Evolutionary conservation across 2,113 vertebrate species (phyloP), one percentile per base, ranked within the genome.

Genomic region (Brachyistius frenatus): DNA sequence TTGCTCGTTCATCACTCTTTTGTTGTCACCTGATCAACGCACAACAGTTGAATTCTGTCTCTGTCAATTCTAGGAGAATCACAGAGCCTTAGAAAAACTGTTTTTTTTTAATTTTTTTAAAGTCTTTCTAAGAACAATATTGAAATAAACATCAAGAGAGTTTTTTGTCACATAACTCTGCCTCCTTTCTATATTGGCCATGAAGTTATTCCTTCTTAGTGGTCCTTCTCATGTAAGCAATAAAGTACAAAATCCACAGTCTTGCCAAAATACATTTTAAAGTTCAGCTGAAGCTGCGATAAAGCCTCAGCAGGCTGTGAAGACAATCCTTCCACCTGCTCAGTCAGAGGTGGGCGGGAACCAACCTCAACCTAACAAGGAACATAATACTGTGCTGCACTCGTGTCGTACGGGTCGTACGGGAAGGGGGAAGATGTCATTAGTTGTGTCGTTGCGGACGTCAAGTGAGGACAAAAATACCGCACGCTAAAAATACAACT

Each of bases 1-100:
- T 55, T 70, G 9, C 11, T 80, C 63, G 52, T 80, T 74, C 32
- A 55, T 78, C 64, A 36, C n/a, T 65, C 32, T 31, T 33, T 73
- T 54, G n/a, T 31, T 79, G 61, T 66, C 6, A 65, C 39, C 56
- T 71, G 30, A 60, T 52, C 52, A 36, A 8, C 10, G 8, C 10
- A 46, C 35, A 66, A 31, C 37, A 68, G 39, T 15, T 31, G 64
- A 56, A 52, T 68, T 68, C 41, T 68, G 69, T 44, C 10, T 9
- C 41, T 44, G 41, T 13, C 41, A 44, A 44, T 11, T 44, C 41
- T 11, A 44, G 1, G 41, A 44, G 10, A 11, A 44, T 44, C 10
- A 44, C 41, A 4, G 3, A 44, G 3, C 41, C 13, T 30, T 37
- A 50, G 49, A n/a, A n/a, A 16, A 50, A 50, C 49, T 23, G 7